Conservation (phyloP, 1,140 invertebrate species). For the Caerostris darwini region DNA sequence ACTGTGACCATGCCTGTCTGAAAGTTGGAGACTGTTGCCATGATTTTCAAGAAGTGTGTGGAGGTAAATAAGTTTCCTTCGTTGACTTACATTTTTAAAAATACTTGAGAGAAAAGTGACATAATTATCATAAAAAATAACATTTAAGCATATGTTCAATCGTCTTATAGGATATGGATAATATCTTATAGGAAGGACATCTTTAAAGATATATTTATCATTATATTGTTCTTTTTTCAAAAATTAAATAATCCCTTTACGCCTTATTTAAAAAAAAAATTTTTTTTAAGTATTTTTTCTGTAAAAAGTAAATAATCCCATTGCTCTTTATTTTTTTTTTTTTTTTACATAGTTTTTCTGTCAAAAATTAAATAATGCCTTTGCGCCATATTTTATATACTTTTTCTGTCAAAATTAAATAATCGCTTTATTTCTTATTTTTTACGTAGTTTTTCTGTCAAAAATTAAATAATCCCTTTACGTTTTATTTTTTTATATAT, state of each 20-base stretch:
- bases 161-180: not conserved
- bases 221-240: not conserved
- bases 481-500: too few relatives aligned
- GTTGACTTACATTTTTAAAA: not conserved
- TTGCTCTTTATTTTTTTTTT: too few relatives aligned
- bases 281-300: not conserved
- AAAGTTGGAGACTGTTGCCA: slow-evolving; percentile 92
- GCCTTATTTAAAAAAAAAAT: not conserved
- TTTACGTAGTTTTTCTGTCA: too few relatives aligned
- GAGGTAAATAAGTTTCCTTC: slow-evolving; percentile 84
- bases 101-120: not conserved
- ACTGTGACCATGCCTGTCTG: slow-evolving; percentile 93
- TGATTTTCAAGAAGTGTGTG: slow-evolving; percentile 92
- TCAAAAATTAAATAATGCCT: too few relatives aligned
- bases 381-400: too few relatives aligned
- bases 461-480: too few relatives aligned
- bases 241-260: not conserved
- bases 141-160: not conserved
- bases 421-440: too few relatives aligned
- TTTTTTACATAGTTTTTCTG: too few relatives aligned
- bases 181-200: not conserved
- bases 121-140: not conserved
- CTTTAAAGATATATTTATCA: too few relatives aligned
- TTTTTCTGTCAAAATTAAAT: too few relatives aligned
- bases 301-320: too few relatives aligned